Evolutionary conservation across 1,140 invertebrate genomes (phyloP).

Genomic region (Calycopis cecrops): DNA sequence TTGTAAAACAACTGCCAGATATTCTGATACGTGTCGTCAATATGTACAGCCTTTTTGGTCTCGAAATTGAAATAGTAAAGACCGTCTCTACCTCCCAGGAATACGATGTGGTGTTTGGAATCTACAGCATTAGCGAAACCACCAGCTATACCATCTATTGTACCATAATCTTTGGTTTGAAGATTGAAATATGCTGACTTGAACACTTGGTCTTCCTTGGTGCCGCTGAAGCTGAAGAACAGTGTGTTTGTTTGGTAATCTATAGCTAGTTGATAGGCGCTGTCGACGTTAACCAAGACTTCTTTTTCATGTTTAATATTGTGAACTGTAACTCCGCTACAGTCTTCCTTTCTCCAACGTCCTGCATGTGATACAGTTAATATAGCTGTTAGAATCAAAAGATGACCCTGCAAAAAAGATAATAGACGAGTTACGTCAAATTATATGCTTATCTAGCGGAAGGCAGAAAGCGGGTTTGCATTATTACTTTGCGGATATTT

Average conservation of each 20-base stretch:
- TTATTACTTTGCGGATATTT: no score
- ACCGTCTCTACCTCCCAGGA: conserved; percentile 41
- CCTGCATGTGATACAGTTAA: conserved; percentile 20
- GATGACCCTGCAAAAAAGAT: conserved; percentile 33
- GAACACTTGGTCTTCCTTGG: conserved; percentile 27
- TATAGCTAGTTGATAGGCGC: conserved; percentile 47
- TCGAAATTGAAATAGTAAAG: conserved; percentile 41
- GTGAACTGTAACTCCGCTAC: conserved; percentile 32
- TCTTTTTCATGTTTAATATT: conserved; percentile 33
- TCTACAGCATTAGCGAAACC: conserved; percentile 50
- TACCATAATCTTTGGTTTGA: conserved; percentile 34
- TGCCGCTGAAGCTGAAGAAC: conserved; percentile 44
- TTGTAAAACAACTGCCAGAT: conserved; percentile 57
- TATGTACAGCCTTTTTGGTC: conserved; percentile 30
- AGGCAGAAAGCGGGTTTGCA: no score
- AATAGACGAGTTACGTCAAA: no score
- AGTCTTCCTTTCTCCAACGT: conserved; percentile 27
- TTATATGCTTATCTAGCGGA: no score
- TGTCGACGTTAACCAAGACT: conserved; percentile 30
- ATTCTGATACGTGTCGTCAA: conserved; percentile 27
- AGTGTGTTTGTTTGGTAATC: conserved; percentile 46
- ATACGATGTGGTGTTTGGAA: conserved; percentile 31
- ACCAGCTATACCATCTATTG: conserved; percentile 34
- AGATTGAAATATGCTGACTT: conserved; percentile 39
- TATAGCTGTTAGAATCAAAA: conserved; percentile 20